These are phyloP conservation scores for Ammodramus savannarum DNA, from an alignment of 2,113 vertebrate genomes.

Conservation along the genomic window DNA sequence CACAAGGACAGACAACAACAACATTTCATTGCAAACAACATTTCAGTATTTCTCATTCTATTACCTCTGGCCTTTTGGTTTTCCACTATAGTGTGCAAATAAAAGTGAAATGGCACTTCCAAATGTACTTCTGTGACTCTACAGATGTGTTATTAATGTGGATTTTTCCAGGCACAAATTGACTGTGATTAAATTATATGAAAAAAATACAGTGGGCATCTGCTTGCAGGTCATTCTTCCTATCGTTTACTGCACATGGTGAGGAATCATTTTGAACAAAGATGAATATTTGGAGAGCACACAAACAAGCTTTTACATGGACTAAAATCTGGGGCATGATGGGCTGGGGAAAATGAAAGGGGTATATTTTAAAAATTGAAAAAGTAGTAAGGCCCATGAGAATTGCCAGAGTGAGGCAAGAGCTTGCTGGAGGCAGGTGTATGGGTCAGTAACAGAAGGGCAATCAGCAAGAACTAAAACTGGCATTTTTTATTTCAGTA, in stretches of 20 bases:
- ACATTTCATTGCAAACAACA: background rate
- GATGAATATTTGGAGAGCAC: background rate
- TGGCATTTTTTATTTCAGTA: background rate
- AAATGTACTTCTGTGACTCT: background rate
- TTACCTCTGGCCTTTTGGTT: constrained; percentile 3
- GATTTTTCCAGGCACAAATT: background rate
- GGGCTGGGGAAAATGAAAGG: background rate
- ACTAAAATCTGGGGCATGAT: background rate
- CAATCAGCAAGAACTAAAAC: background rate
- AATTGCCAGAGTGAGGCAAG: background rate
- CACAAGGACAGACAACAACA: background rate
- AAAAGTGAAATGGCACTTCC: background rate
- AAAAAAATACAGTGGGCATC: background rate
- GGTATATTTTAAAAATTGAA: background rate
- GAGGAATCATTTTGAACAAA: background rate
- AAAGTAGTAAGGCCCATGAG: background rate
- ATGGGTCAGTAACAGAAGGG: background rate
- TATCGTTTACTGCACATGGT: background rate
- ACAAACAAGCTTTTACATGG: background rate
- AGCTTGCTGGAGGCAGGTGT: background rate
- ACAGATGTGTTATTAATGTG: background rate
- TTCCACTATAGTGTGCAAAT: background rate
- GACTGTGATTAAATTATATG: background rate
- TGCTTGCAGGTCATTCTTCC: background rate
- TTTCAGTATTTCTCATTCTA: background rate